Evolutionary conservation across 2,888 invertebrate genomes (phyloP).

Genomic region (Antheraea yamamai): DNA sequence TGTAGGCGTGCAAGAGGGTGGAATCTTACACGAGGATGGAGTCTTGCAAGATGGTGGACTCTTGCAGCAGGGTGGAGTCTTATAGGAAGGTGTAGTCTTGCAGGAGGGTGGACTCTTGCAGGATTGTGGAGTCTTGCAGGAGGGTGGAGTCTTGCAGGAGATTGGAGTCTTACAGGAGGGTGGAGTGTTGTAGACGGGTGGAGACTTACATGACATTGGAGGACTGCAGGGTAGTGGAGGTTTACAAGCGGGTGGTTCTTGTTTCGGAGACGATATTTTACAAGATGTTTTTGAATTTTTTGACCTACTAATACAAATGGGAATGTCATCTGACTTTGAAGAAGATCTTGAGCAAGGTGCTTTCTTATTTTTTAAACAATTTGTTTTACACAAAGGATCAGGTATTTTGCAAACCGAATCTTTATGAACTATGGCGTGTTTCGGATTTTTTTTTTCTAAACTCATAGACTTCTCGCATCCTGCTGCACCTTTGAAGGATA

Average conservation of each 20-base stretch:
- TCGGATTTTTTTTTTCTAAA: slow-evolving; percentile 29
- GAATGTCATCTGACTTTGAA: slow-evolving; percentile 7
- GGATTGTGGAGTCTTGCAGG: slow-evolving; percentile 8
- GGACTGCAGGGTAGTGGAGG: not conserved
- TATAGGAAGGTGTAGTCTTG: slow-evolving; percentile 16
- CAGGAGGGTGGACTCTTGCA: not conserved
- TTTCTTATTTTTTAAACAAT: slow-evolving; percentile 33
- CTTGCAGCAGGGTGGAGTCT: slow-evolving; percentile 16
- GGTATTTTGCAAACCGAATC: slow-evolving; percentile 36
- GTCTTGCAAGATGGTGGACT: not conserved
- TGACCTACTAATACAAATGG: not conserved
- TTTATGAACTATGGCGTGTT: slow-evolving; percentile 38
- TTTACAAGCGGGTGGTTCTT: not conserved
- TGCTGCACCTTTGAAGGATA: slow-evolving; percentile 39
- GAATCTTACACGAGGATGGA: not conserved
- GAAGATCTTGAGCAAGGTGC: slow-evolving; percentile 33
- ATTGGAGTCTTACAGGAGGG: slow-evolving; percentile 14
- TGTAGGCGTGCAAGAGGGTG: slow-evolving; percentile 14
- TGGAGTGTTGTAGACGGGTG: not conserved
- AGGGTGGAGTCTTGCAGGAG: slow-evolving; percentile 17
- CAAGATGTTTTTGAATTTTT: slow-evolving; percentile 4
- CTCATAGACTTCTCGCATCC: slow-evolving; percentile 39
- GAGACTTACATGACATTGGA: slow-evolving; percentile 19
- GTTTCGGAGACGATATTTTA: not conserved
- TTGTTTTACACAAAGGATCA: slow-evolving; percentile 36